Conservation (phyloP, 2,797 vertebrate species). For the Staurois parvus region DNA sequence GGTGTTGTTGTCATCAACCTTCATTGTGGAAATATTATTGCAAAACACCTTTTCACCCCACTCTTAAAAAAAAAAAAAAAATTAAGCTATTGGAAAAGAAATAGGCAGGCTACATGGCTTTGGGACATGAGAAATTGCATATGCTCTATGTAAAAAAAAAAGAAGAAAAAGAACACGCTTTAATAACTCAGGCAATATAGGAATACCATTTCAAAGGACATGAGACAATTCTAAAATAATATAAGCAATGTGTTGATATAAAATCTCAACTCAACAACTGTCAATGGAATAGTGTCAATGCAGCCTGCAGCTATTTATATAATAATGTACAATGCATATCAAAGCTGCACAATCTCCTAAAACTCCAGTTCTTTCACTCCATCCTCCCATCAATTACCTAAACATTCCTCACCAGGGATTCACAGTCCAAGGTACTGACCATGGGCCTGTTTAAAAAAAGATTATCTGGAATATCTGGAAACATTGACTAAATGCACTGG, state of each 20-base stretch:
- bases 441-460: background rate
- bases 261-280: background rate
- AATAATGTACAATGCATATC: background rate
- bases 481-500: background rate
- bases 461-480: background rate
- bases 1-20: too few relatives aligned
- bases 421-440: background rate
- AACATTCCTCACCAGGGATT: background rate
- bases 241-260: background rate
- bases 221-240: background rate
- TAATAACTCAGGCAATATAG: background rate
- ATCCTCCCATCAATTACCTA: background rate
- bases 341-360: background rate
- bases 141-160: background rate
- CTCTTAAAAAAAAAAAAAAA: too few relatives aligned
- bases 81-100: too few relatives aligned
- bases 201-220: background rate
- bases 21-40: too few relatives aligned
- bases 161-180: background rate
- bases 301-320: background rate
- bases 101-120: background rate
- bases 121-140: background rate
- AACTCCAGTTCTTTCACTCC: background rate
- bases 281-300: background rate
- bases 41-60: too few relatives aligned